Base-by-base conservation (phyloP, 2,113 vertebrate genomes). In the Chamaea fasciata region DNA sequence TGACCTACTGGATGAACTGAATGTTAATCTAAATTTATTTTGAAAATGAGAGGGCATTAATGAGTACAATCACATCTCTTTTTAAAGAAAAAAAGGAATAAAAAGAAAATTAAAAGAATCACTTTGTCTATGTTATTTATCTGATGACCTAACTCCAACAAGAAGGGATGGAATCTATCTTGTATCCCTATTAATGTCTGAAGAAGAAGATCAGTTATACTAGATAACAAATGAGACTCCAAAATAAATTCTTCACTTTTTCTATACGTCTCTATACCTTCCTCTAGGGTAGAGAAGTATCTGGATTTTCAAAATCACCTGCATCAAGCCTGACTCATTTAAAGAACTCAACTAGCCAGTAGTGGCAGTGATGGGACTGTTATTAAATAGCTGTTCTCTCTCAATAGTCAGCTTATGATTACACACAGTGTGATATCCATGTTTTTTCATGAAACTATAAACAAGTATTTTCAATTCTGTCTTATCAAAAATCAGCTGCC, bases 101-200 rank as follows among this genome's bases (percentile, higher is more conserved):
- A 19, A 35, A n/a, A 28, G 0, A 28, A 78, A 57, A 56, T 4
- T 0, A 31, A 68, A 53, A 2, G 0, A 18, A 60, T 47, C 2
- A 39, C 2, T 75, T 78, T 39, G 8, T 55, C 18, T 15, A 6
- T 50, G 24, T 68, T 55, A 67, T 22, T 92, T 15, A 26, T 55
- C 9, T 59, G 33, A 85, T 73, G 24, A 42, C 30, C 39, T 53
- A 42, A 55, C 3, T 15, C 31, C 30, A 63, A 28, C 1, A 67
- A 24, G 35, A 83, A 69, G 27, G 9, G 18, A 76, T 59, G 11
- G 4, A 75, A 50, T 27, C 21, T 68, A 6, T 33, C 30, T 52
- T 52, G 11, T 42, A 64, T 52, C 11, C 22, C 7, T 76, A 8
- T 31, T 49, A 86, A 6, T 2, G 52, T 49, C 28, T 12, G 41